Base-by-base conservation (phyloP, 2,113 vertebrate genomes). In the Corythaeola cristata region DNA sequence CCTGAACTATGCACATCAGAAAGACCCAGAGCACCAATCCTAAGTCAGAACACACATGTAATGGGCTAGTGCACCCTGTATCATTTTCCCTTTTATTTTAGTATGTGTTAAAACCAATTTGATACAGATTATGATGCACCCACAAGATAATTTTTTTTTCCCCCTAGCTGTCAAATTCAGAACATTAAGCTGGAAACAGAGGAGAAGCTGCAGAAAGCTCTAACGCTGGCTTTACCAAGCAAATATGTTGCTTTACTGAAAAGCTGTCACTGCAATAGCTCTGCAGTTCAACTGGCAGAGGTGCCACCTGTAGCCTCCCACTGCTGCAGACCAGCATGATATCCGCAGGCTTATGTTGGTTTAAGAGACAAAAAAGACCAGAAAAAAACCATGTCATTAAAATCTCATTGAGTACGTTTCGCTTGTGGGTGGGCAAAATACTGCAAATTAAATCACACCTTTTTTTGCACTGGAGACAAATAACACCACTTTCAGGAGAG, bases 281-380 rank as follows among this genome's bases (percentile, higher is more conserved):
- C 95, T 93, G 90, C 86, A 90, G 83, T 52, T 90, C 79, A 49
- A 39, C 72, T 79, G 59, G 83, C 77, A 69, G 80, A 94, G 62
- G 66, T 81, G 77, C 90, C 92, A 95, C 96, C 91, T 94, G 87
- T 69, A 93, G 79, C 83, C 72, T 95, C 95, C 93, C 83, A 74
- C 82, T 88, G 82, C 90, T 86, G 85, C 85, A 88, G 67, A 80
- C 72, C 90, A 91, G 78, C 75, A 9, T 1, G 44, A 59, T 28
- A 69, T 67, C 63, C 1, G 0, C 50, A 45, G 71, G 82, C 68
- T 85, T 33, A 35, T 19, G 49, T 21, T 85, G 19, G 49, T 78
- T 94, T 81, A 75, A 85, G 64, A 95, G 67, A 39, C 26, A 80
- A 86, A 67, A 69, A 76, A 82, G 30, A 60, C 35, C 55, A 66